A percentile compares a stretch with the other conserved stretches of the same genome.
These are phyloP conservation scores for Saccostrea glomerata DNA, from an alignment of 1,140 invertebrate species.

Conservation along the genomic window DNA sequence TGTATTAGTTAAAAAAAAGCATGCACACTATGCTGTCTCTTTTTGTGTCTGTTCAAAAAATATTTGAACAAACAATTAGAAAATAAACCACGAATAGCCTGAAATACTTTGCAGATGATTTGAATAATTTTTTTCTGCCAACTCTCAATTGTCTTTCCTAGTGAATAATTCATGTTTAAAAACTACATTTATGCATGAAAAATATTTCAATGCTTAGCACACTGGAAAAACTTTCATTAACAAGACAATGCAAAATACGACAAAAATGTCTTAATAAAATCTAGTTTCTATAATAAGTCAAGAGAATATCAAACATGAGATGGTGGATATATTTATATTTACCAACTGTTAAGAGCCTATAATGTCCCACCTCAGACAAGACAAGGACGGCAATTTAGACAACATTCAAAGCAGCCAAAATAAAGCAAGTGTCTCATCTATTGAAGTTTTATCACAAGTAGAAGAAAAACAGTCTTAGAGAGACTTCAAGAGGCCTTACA, in stretches of 20 bases:
- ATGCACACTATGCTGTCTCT: too few relatives aligned
- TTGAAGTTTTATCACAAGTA: slow-evolving; percentile 31
- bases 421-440: not conserved
- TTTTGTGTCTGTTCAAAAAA: too few relatives aligned
- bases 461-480: not conserved
- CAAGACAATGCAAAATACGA: not conserved
- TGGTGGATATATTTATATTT: not conserved
- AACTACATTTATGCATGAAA: too few relatives aligned
- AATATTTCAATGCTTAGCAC: too few relatives aligned
- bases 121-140: too few relatives aligned
- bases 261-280: not conserved
- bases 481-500: slow-evolving; percentile 1
- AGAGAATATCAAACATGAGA: not conserved
- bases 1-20: too few relatives aligned
- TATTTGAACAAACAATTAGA: too few relatives aligned
- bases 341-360: slow-evolving; percentile 10
- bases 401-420: not conserved
- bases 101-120: too few relatives aligned
- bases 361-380: slow-evolving; percentile 15
- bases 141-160: too few relatives aligned
- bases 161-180: too few relatives aligned
- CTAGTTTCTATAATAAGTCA: not conserved
- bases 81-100: too few relatives aligned
- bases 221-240: not conserved
- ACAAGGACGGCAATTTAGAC: not conserved